Conservation (phyloP, 2,797 vertebrate genomes). For the Danionella dracula region DNA sequence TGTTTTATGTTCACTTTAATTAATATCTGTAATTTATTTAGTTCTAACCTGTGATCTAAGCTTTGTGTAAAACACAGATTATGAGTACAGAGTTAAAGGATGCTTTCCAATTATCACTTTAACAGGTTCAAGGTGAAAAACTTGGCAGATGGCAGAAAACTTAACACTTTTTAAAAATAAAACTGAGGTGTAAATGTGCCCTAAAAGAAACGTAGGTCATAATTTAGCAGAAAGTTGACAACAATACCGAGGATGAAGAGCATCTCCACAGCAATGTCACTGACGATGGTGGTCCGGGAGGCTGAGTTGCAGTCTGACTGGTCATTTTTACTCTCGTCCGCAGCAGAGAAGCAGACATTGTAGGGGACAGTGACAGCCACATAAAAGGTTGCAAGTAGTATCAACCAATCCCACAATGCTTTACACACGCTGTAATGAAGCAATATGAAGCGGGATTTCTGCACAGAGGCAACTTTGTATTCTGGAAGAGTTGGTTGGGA, state of each 20-base stretch:
- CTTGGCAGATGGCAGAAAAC: neutral
- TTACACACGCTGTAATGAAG: slow-evolving; percentile 95
- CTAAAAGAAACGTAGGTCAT: neutral
- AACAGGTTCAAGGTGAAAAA: slow-evolving; percentile 20
- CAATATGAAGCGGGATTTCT: slow-evolving; percentile 91
- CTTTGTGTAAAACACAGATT: neutral
- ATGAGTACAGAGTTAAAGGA: neutral
- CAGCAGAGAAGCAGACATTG: slow-evolving; percentile 86
- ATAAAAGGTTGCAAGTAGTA: slow-evolving; percentile 92
- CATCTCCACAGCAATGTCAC: slow-evolving; percentile 91
- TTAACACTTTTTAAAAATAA: slow-evolving; percentile 11
- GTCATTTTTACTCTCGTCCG: slow-evolving; percentile 55
- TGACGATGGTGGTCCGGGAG: slow-evolving; percentile 81
- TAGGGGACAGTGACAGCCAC: slow-evolving; percentile 91
- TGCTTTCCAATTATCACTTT: slow-evolving; percentile 24
- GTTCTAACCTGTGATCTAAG: no score
- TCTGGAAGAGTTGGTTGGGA: slow-evolving; percentile 85
- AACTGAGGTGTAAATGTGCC: neutral
- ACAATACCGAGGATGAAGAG: slow-evolving; percentile 89
- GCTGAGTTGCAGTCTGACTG: slow-evolving; percentile 64
- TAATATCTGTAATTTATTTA: no score
- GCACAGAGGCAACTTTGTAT: slow-evolving; percentile 91
- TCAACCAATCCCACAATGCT: slow-evolving; percentile 93
- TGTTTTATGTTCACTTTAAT: no score
- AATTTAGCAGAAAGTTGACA: neutral